Conservation (phyloP, 30 jellyfish, hydroid and myxozoan species). For the Catostylus mosaicus region DNA sequence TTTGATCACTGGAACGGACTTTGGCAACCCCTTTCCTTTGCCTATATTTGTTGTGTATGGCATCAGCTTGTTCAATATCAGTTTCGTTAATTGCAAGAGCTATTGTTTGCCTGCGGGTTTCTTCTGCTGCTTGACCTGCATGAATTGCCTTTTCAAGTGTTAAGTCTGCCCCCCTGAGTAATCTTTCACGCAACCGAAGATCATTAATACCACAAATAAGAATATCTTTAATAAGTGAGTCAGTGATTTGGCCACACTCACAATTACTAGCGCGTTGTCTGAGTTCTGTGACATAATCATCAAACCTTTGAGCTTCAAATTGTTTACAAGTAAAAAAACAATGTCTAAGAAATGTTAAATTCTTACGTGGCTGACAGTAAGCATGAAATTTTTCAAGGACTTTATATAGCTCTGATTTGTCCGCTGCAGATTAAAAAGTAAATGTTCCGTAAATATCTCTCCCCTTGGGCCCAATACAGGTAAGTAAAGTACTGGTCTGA, state of each 20-base stretch:
- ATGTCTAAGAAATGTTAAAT: constrained; percentile 17
- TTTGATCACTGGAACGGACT: no score
- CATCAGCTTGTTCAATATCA: no score
- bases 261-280: constrained; percentile 36
- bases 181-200: no score
- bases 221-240: constrained; percentile 26
- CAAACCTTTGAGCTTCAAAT: constrained; percentile 16
- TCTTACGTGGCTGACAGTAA: constrained; percentile 37
- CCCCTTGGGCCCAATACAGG: constrained; percentile 39
- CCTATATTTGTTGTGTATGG: no score
- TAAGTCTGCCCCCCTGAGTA: no score
- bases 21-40: no score
- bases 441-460: constrained; percentile 37
- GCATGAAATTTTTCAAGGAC: constrained; percentile 43
- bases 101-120: no score
- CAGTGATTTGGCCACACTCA: constrained; percentile 27
- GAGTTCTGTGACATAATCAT: constrained; percentile 47
- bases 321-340: constrained; percentile 20
- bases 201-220: constrained; percentile 12
- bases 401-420: neutral
- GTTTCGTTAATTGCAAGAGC: no score
- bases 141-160: no score
- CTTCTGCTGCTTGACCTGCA: no score
- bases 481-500: constrained; percentile 13
- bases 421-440: constrained; percentile 7